Evolutionary conservation across 2,888 invertebrate species (phyloP), one percentile per base, ranked within the genome.

Genomic region (Nymphalis urticae): DNA sequence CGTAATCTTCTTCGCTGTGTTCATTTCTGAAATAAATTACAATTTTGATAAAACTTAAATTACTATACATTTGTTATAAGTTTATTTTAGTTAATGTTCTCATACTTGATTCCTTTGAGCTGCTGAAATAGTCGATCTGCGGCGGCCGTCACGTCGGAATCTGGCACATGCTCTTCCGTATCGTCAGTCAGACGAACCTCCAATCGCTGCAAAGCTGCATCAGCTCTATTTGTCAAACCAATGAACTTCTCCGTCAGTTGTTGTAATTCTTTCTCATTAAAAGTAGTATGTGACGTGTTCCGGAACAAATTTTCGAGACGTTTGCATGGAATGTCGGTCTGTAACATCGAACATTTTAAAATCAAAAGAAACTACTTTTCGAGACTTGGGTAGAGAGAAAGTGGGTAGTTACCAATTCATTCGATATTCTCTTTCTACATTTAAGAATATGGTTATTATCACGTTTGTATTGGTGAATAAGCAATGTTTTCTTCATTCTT

Each of bases 231-330:
- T 2, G 92, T 92, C 71, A 93, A 75, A 17, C 86, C 89, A 51
- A 92, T 86, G 74, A 93, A 89, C 76, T 93, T 93, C 72, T 92
- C 92, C 1, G 89, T 92, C 54, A 93, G 77, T 74, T 89, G 89
- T 66, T 88, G 86, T 36, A 92, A 74, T 75, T 93, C 92, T 48
- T 82, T 83, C 72, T 91, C 92, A 76, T 87, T 91, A 63, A 89
- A 80, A 5, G 83, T 79, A 1, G 84, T 78, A 66, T 87, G 86
- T 7, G 91, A 85, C 36, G 84, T 82, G 75, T 92, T 92, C 2
- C 87, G 85, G 73, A 92, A 87, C 61, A 85, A 84, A 27, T 73
- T 84, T 76, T 92, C 92, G 19, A 92, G 80, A 27, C 89, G 85
- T 67, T 88, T 83, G 75, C 92, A 92, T 21, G 86, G 84, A 21